phyloP scores from a whole-genome alignment of 2,113 vertebrate genomes.

The Lates calcarifer region DNA sequence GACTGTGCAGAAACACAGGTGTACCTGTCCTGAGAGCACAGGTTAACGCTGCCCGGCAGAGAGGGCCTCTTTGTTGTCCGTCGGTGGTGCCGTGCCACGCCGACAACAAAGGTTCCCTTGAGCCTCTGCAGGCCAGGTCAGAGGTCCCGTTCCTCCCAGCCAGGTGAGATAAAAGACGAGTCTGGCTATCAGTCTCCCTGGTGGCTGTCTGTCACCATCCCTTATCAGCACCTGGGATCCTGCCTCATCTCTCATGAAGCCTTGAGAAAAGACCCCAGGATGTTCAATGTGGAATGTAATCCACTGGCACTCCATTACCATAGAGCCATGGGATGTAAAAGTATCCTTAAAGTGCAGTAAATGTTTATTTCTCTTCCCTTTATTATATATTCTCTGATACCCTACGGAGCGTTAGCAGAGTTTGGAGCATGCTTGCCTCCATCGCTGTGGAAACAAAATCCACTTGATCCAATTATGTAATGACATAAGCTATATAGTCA shows the following conservation, averaged over 20 bases:
- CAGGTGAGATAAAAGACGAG: conserved; percentile 65
- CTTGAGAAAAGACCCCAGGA: conserved; percentile 23
- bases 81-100: conserved; percentile 11
- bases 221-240: conserved; percentile 50
- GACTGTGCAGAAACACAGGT: conserved; percentile 48
- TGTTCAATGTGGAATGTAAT: conserved; percentile 34
- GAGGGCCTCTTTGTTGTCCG: conserved; percentile 60
- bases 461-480: conserved; percentile 67
- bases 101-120: conserved; percentile 73
- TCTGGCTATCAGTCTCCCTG: conserved; percentile 22
- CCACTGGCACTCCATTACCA: neutral
- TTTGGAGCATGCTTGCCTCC: conserved; percentile 41
- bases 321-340: neutral
- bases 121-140: conserved; percentile 49
- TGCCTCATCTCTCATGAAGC: conserved; percentile 14
- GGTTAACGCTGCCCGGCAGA: neutral
- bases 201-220: conserved; percentile 49
- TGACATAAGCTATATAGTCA: conserved; percentile 53
- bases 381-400: neutral
- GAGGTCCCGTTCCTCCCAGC: conserved; percentile 57
- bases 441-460: conserved; percentile 62
- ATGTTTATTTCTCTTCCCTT: neutral
- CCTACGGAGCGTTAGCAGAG: conserved; percentile 21
- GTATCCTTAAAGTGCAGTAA: neutral
- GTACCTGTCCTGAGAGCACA: conserved; percentile 33